phyloP scores from a whole-genome alignment of 2,888 invertebrate species.

The Ochlodes sylvanus region DNA sequence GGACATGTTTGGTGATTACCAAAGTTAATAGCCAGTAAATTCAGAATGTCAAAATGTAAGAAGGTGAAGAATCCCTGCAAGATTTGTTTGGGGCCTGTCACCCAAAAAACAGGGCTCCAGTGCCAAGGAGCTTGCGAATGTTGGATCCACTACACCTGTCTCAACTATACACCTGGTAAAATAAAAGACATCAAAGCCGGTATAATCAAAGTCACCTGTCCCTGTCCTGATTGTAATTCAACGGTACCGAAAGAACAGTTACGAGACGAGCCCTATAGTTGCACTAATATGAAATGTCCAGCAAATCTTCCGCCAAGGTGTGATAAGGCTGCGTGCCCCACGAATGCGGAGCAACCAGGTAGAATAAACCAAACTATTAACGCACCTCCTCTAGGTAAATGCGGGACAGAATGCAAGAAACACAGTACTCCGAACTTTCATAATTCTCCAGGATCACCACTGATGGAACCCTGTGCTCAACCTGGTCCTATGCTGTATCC shows the following conservation, averaged over 20 bases:
- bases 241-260: conserved; percentile 57
- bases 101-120: conserved; percentile 63
- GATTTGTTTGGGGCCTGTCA: conserved; percentile 65
- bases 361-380: conserved; percentile 42
- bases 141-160: conserved; percentile 71
- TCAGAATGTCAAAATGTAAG: conserved; percentile 59
- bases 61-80: conserved; percentile 71
- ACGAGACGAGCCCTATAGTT: conserved; percentile 59
- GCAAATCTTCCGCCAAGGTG: conserved; percentile 59
- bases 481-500: conserved; percentile 31
- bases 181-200: conserved; percentile 69
- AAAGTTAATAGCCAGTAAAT: conserved; percentile 19
- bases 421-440: conserved; percentile 47
- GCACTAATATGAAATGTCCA: conserved; percentile 61
- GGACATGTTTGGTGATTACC: conserved; percentile 8
- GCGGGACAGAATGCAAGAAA: conserved; percentile 55
- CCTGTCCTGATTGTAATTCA: conserved; percentile 71
- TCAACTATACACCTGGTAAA: conserved; percentile 71
- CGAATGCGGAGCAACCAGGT: conserved; percentile 43
- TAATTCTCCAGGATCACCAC: conserved; percentile 14
- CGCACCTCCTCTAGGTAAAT: conserved; percentile 48
- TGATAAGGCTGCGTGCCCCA: conserved; percentile 51
- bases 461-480: neutral
- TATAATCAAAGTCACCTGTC: conserved; percentile 67
- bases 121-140: conserved; percentile 69